These are phyloP conservation scores for Ophiothrix spiculata DNA, from an alignment of 35 echinoderm and acorn worm genomes.

Conservation along the genomic window DNA sequence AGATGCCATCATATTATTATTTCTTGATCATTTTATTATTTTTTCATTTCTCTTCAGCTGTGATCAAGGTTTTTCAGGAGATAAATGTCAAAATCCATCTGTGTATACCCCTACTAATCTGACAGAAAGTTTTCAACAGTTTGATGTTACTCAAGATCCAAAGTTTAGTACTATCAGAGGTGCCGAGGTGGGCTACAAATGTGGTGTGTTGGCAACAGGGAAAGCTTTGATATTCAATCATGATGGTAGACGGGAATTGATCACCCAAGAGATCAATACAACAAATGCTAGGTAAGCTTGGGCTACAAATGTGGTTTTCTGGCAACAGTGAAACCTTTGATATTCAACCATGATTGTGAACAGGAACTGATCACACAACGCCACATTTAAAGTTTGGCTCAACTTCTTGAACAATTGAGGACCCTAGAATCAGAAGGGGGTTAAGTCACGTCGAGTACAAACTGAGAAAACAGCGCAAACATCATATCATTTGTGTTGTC, in stretches of 20 bases:
- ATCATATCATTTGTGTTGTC: too few relatives aligned
- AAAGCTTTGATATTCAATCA: conserved; percentile 92
- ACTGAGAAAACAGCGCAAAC: too few relatives aligned
- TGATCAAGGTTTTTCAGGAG: conserved; percentile 49
- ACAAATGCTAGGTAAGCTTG: conserved; percentile 56
- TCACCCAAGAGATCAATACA: conserved; percentile 70
- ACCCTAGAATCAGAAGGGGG: neutral
- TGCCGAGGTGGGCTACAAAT: conserved; percentile 53
- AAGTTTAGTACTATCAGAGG: conserved; percentile 48
- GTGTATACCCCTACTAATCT: conserved; percentile 19
- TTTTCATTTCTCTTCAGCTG: conserved; percentile 43
- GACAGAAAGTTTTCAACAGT: conserved; percentile 63
- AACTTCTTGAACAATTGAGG: neutral
- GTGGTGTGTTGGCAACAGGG: conserved; percentile 69
- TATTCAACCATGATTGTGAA: neutral
- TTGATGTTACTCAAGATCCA: conserved; percentile 9
- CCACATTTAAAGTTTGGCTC: neutral
- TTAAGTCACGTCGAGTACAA: neutral
- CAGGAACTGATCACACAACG: neutral
- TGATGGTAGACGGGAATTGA: conserved; percentile 47
- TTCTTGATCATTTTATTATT: too few relatives aligned
- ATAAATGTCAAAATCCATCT: conserved; percentile 33
- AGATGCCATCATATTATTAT: too few relatives aligned
- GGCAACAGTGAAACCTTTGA: neutral
- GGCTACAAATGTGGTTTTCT: neutral